phyloP scores from a whole-genome alignment of 2,888 invertebrate species.

The Erebia epiphron region DNA sequence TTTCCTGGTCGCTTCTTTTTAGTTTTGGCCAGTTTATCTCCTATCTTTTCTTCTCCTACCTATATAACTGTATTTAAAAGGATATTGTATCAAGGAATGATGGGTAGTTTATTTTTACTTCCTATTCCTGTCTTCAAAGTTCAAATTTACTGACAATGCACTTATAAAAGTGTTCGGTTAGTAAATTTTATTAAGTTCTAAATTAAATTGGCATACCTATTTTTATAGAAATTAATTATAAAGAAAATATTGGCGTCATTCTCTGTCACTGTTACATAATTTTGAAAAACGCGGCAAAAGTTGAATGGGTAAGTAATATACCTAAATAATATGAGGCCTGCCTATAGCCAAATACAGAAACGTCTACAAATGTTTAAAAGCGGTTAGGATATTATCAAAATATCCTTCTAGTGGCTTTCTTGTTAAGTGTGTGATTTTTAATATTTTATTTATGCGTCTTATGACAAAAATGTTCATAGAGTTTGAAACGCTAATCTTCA shows the following conservation, averaged over 20 bases:
- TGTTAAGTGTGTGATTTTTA: too few species aligned
- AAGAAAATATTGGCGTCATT: slow-evolving; percentile 48
- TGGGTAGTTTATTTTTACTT: slow-evolving; percentile 23
- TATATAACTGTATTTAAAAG: slow-evolving; percentile 33
- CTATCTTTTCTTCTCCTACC: slow-evolving; percentile 39
- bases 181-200: slow-evolving; percentile 36
- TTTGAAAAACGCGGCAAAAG: not conserved
- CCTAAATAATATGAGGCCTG: too few species aligned
- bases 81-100: slow-evolving; percentile 38
- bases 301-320: too few species aligned
- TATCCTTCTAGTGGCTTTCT: too few species aligned
- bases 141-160: slow-evolving; percentile 48
- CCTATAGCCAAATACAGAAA: too few species aligned
- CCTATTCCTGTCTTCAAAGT: slow-evolving; percentile 52
- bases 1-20: slow-evolving; percentile 35
- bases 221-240: slow-evolving; percentile 37
- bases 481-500: too few species aligned
- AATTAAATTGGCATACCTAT: slow-evolving; percentile 63
- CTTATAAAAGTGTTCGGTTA: slow-evolving; percentile 46
- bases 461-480: too few species aligned
- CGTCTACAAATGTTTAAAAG: too few species aligned
- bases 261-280: slow-evolving; percentile 51
- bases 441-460: too few species aligned
- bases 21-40: slow-evolving; percentile 33
- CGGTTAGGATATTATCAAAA: too few species aligned